Evolutionary conservation across 2,113 vertebrate species (phyloP), one percentile per base, ranked within the genome.

Genomic region (Murina feae): DNA sequence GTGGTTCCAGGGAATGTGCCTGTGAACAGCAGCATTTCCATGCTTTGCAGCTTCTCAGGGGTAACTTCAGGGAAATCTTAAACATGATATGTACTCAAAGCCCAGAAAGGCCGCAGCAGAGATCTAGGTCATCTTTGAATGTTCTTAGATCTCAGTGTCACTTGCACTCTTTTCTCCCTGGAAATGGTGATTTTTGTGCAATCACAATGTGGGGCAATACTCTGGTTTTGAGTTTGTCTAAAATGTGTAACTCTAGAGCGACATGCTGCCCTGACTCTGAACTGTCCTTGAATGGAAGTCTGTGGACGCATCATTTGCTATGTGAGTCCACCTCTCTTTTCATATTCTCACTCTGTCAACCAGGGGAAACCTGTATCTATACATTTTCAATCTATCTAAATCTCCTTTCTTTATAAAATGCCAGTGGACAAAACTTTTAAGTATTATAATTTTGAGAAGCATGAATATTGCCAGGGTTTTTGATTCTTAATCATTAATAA

Each of bases 401-500:
- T 84, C 58, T 66, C 17, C 42, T 84, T 78, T 35, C 42, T 86
- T 53, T 84, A 58, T 35, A 75, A 82, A 76, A 5, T 55, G 12
- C 60, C 6, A 86, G 6, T 28, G 16, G 78, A 47, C 68, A 35
- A 87, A 88, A 78, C 17, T 55, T 86, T 89, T 2, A 92, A 13
- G 4, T 66, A 4, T 65, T 74, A 18, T 25, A n/a, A 30, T 65
- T 90, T 65, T 23, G 58, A 81, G 6, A 89, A 44, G 10, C 66
- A 58, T 72, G 14, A 72, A n/a, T 47, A 58, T 32, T 55, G 7
- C 39, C 47, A 53, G 0, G 1, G 28, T 6, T 69, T 63, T 85
- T 86, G 8, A 78, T 37, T 10, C 13, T 55, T 51, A 75, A 92
- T 18, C 80, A 89, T 39, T 66, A 96, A 63, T 65, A 47, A 9